Conservation (phyloP, 2,888 invertebrate species). For the Apodemia zela region DNA sequence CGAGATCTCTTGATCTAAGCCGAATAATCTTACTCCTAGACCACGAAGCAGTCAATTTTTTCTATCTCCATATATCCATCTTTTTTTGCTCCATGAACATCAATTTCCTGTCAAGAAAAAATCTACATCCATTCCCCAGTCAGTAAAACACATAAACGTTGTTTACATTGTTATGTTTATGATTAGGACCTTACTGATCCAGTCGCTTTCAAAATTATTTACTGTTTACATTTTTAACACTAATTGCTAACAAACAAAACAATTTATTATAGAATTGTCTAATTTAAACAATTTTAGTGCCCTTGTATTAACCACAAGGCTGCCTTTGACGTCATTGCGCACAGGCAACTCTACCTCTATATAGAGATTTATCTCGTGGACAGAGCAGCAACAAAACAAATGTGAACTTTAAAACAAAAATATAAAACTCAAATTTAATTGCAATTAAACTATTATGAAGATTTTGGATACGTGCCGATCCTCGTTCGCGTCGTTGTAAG, state of each 20-base stretch:
- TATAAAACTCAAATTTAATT: not conserved
- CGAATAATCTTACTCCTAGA: too few species aligned
- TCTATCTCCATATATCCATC: too few species aligned
- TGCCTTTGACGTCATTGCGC: conserved; percentile 24
- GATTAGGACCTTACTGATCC: too few species aligned
- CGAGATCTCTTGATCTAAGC: too few species aligned
- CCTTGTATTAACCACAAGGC: conserved; percentile 19
- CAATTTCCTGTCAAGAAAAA: too few species aligned
- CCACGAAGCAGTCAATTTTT: too few species aligned
- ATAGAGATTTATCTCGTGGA: conserved; percentile 2
- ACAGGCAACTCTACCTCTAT: not conserved
- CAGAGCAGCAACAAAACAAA: not conserved
- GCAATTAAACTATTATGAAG: not conserved
- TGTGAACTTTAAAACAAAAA: not conserved
- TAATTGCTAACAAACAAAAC: conserved; percentile 18
- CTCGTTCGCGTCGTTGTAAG: not conserved
- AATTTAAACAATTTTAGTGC: conserved; percentile 54
- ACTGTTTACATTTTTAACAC: not conserved
- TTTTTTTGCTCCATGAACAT: too few species aligned
- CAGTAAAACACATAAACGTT: not conserved
- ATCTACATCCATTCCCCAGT: too few species aligned
- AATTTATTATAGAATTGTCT: conserved; percentile 48
- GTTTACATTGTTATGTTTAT: too few species aligned
- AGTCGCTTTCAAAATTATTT: too few species aligned
- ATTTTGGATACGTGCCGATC: not conserved